Evolutionary conservation across 2,888 invertebrate genomes (phyloP).

Genomic region (Myathropa florea): DNA sequence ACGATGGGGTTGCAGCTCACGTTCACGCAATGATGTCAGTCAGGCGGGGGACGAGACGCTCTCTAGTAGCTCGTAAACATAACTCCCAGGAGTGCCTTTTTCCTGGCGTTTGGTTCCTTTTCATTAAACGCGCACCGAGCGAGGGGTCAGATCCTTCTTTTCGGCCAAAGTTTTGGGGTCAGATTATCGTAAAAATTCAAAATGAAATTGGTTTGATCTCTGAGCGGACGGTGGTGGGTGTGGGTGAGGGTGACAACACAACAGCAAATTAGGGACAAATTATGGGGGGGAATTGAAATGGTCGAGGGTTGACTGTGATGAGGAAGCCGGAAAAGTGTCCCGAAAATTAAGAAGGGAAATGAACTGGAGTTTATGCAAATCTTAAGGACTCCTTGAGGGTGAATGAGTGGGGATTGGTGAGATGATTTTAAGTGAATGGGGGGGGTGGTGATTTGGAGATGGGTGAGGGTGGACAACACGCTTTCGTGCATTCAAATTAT

Average conservation of each 20-base stretch:
- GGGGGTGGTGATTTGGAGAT: background rate
- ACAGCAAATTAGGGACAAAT: background rate
- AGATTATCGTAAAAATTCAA: background rate
- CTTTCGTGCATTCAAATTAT: background rate
- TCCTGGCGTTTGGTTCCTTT: background rate
- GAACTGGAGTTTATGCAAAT: background rate
- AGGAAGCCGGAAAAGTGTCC: background rate
- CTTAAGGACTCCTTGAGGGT: background rate
- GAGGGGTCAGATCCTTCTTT: background rate
- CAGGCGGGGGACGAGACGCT: background rate
- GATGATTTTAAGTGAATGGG: background rate
- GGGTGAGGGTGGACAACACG: background rate
- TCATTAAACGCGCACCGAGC: background rate
- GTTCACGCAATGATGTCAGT: slow-evolving; percentile 33
- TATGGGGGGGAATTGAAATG: background rate
- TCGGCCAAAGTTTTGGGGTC: background rate
- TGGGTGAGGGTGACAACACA: background rate
- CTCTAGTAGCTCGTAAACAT: slow-evolving; percentile 3
- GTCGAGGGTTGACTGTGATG: background rate
- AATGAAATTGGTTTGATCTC: background rate
- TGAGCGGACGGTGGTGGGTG: background rate
- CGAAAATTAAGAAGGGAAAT: background rate
- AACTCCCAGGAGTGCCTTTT: slow-evolving; percentile 22
- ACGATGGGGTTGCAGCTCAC: slow-evolving; percentile 8
- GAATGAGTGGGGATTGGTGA: background rate